Evolutionary conservation across 2,113 vertebrate genomes (phyloP).

Genomic region (Amblyopsis rosae): DNA sequence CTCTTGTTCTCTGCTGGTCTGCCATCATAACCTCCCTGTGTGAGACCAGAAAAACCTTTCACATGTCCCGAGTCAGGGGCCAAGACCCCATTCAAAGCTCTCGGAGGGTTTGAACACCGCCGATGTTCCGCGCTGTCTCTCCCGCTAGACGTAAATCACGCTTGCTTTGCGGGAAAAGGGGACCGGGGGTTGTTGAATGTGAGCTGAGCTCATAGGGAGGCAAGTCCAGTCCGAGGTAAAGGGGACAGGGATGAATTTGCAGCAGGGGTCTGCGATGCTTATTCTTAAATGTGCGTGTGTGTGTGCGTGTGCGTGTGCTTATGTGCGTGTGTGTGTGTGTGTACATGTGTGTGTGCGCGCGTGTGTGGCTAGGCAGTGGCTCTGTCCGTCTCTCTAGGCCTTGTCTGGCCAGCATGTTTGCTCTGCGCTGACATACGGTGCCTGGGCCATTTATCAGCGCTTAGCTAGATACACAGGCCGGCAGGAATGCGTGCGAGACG

Average conservation of each 20-base stretch:
- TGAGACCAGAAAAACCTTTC: slow-evolving; percentile 22
- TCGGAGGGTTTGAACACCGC: slow-evolving; percentile 14
- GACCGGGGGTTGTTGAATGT: background rate
- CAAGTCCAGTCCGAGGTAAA: slow-evolving; percentile 18
- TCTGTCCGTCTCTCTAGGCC: background rate
- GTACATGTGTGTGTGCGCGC: background rate
- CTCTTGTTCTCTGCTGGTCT: background rate
- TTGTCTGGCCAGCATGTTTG: slow-evolving; percentile 51
- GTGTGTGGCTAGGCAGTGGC: background rate
- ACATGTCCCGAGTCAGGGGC: slow-evolving; percentile 9
- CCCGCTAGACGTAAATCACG: slow-evolving; percentile 4
- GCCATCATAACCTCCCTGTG: slow-evolving; percentile 11
- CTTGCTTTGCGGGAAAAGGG: slow-evolving; percentile 1
- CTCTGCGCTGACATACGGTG: slow-evolving; percentile 55
- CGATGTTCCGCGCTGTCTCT: background rate
- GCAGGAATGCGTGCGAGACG: slow-evolving; percentile 57
- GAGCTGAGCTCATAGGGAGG: background rate
- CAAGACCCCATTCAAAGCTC: slow-evolving; percentile 20
- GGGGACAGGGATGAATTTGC: slow-evolving; percentile 32
- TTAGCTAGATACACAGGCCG: slow-evolving; percentile 41
- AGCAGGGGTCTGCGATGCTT: slow-evolving; percentile 8
- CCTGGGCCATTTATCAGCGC: slow-evolving; percentile 43
- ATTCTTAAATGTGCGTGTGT: slow-evolving; percentile 13
- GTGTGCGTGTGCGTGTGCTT: background rate
- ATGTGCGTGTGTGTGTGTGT: slow-evolving; percentile 6